Conservation (phyloP, 2,797 vertebrate species). For the Lagothrix lagotricha region DNA sequence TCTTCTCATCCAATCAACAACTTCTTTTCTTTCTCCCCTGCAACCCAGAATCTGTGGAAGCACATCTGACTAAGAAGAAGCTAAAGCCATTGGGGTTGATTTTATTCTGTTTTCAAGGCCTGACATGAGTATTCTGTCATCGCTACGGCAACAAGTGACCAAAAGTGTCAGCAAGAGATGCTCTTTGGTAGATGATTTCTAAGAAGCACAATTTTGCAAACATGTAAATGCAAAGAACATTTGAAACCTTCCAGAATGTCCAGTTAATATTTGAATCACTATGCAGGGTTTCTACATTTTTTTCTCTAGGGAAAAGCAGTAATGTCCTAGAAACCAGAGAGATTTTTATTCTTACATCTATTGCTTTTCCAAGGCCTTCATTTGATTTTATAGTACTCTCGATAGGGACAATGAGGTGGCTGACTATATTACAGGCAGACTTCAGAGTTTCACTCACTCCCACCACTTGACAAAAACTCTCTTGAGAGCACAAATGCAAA, state of each 20-base stretch:
- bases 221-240: neutral
- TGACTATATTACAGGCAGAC: neutral
- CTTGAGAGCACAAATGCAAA: slow-evolving; percentile 30
- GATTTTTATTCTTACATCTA: slow-evolving; percentile 32
- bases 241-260: neutral
- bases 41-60: neutral
- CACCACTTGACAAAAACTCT: slow-evolving; percentile 49
- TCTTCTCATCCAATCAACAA: neutral
- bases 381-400: neutral
- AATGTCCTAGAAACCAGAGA: neutral
- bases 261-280: neutral
- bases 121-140: neutral
- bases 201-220: neutral
- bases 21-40: neutral
- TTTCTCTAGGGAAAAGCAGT: neutral
- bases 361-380: slow-evolving; percentile 11
- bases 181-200: neutral
- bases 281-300: neutral
- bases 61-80: neutral
- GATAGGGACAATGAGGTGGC: neutral
- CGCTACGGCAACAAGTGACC: neutral
- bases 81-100: neutral
- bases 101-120: neutral
- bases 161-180: neutral
- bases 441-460: neutral